phyloP scores from a whole-genome alignment of 2,888 invertebrate genomes.

The Andrena minutula region DNA sequence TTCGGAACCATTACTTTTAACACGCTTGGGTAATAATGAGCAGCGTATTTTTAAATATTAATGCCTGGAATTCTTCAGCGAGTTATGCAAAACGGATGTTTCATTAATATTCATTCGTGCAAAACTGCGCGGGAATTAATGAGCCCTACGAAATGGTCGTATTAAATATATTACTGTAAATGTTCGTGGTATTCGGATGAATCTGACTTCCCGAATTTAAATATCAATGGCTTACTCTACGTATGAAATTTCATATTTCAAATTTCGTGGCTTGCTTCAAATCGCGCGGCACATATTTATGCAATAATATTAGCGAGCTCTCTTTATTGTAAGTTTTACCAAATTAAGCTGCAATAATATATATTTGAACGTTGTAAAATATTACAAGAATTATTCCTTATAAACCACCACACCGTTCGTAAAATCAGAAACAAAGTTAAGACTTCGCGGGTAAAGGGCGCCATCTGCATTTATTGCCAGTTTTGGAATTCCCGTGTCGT shows the following conservation, averaged over 20 bases:
- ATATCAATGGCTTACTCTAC: conserved; percentile 10
- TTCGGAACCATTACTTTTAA: neutral
- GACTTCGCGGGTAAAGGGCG: neutral
- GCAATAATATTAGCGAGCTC: neutral
- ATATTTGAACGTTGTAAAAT: neutral
- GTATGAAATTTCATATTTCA: conserved; percentile 16
- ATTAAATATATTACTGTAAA: neutral
- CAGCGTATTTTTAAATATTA: conserved; percentile 25
- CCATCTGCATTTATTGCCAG: neutral
- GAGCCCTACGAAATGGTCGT: neutral
- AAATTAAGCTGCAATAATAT: neutral
- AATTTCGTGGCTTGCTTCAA: neutral
- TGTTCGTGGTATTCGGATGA: neutral
- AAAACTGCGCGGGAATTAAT: conserved; percentile 7
- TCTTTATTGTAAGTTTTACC: neutral
- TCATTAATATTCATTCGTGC: conserved; percentile 37
- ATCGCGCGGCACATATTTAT: neutral
- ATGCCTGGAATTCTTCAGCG: neutral
- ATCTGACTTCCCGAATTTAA: neutral
- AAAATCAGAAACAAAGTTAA: neutral
- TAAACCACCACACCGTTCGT: neutral
- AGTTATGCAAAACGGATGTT: conserved; percentile 15
- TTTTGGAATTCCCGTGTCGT: neutral
- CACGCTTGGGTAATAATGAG: neutral
- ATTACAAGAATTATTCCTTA: neutral